A percentile compares a stretch with the other conserved stretches of the same genome.
Evolutionary conservation across 2,888 invertebrate species (phyloP).

Genomic region (Idaea aversata): DNA sequence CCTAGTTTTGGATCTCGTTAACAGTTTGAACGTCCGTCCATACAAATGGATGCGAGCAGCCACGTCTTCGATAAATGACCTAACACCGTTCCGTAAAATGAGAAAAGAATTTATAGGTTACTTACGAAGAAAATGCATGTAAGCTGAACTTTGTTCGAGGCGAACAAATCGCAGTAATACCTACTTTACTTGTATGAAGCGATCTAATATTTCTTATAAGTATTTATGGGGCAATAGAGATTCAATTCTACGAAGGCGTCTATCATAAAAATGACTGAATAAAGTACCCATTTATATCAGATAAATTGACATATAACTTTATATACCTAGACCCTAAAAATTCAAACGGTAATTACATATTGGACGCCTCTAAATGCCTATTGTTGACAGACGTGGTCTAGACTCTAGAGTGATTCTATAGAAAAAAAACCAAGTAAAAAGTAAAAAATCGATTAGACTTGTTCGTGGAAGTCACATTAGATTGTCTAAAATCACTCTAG

Average conservation of each 20-base stretch:
- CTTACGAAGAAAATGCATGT: slow-evolving; percentile 50
- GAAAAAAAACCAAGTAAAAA: no score
- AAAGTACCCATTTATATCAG: neutral
- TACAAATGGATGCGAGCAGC: slow-evolving; percentile 30
- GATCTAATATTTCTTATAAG: neutral
- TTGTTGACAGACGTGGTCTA: no score
- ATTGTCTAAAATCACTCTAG: no score
- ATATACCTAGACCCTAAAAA: neutral
- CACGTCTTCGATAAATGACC: slow-evolving; percentile 65
- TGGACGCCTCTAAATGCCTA: no score
- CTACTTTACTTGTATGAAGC: slow-evolving; percentile 1
- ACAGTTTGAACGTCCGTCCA: slow-evolving; percentile 12
- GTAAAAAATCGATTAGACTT: no score
- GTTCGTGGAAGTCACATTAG: no score
- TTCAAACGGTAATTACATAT: no score
- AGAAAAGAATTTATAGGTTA: slow-evolving; percentile 60
- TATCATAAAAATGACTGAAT: neutral
- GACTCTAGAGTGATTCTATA: no score
- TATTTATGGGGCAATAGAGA: neutral
- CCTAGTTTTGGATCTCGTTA: slow-evolving; percentile 11
- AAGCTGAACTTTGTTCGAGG: slow-evolving; percentile 20
- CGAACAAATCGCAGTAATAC: slow-evolving; percentile 2
- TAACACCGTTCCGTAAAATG: slow-evolving; percentile 55
- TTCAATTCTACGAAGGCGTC: neutral
- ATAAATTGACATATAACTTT: neutral